phyloP scores from a whole-genome alignment of 2,113 vertebrate genomes.

The Xiphophorus couchianus region DNA sequence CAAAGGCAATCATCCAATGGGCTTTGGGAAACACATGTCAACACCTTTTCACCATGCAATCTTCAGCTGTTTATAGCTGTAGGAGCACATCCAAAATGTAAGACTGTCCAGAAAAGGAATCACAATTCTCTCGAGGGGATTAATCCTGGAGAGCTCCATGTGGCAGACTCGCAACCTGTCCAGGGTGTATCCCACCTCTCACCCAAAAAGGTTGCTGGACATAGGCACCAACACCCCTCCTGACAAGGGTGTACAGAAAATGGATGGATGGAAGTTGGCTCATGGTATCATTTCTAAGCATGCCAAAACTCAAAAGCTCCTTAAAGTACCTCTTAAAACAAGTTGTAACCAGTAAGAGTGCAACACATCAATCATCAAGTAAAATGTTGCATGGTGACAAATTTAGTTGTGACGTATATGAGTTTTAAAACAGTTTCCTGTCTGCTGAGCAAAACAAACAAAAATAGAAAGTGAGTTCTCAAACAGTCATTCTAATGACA shows the following conservation, averaged over 20 bases:
- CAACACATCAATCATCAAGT: background rate
- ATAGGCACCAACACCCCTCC: no score
- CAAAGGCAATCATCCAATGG: slow-evolving; percentile 28
- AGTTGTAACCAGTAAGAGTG: background rate
- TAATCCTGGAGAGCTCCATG: slow-evolving; percentile 2
- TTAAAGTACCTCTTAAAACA: slow-evolving; percentile 4
- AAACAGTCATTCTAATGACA: background rate
- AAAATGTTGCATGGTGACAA: background rate
- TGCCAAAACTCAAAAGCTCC: background rate
- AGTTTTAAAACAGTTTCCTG: background rate
- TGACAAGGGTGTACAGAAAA: no score
- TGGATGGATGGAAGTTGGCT: background rate
- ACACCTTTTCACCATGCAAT: slow-evolving; percentile 18
- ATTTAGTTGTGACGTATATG: background rate
- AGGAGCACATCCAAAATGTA: background rate
- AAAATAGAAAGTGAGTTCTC: background rate
- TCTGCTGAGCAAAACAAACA: background rate
- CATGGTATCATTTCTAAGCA: background rate
- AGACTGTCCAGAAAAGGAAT: background rate
- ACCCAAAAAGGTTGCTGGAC: no score
- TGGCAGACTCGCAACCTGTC: no score
- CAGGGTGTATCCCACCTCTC: no score
- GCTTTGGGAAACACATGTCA: slow-evolving; percentile 18
- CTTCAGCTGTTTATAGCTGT: slow-evolving; percentile 1
- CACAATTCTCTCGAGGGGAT: background rate